Evolutionary conservation across 2,888 invertebrate genomes (phyloP), one percentile per base, ranked within the genome.

Genomic region (Drosophila suboccidentalis): DNA sequence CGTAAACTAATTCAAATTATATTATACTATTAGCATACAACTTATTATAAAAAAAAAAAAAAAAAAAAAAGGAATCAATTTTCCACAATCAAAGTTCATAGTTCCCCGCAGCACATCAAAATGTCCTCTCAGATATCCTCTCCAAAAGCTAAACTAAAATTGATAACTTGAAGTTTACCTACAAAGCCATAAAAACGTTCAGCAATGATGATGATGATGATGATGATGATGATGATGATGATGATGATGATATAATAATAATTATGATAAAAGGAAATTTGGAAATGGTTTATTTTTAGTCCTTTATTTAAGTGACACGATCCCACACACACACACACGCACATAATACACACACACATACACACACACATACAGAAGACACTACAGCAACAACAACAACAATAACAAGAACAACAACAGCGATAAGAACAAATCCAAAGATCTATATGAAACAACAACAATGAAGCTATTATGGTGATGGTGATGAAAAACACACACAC

Each of bases 201-300:
- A 54, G 49, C 29, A 32, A 54, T 44, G 44, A 39, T 26, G 17
- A 47, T 44, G 10, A 61, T 29, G 43, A 32, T 55, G 22, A 50
- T 44, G 19, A n/a, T 38, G 22, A 57, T 50, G 36, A 60, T 55
- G 32, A 44, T 50, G 36, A 60, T 55, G 32, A 44, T 50, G 29
- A 38, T 38, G 10, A 59, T 58, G 43, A 63, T 57, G 41, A 71
- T 55, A 17, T 62, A 62, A 65, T 62, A 50, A 62, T 66, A 39
- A 50, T 61, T 53, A 68, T 50, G 57, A 67, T 55, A 47, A 65
- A 62, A 50, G 32, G 43, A 61, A 66, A 70, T 81, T 80, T 80
- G 78, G 80, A 75, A 63, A 76, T 78, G 84, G 80, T 80, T 78
- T 71, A 72, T 72, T 83, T 73, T 71, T 84, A 81, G 80, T 71